Evolutionary conservation across 2,797 vertebrate species (phyloP), one percentile per base, ranked within the genome.

Genomic region (Atherinosoma microstoma): DNA sequence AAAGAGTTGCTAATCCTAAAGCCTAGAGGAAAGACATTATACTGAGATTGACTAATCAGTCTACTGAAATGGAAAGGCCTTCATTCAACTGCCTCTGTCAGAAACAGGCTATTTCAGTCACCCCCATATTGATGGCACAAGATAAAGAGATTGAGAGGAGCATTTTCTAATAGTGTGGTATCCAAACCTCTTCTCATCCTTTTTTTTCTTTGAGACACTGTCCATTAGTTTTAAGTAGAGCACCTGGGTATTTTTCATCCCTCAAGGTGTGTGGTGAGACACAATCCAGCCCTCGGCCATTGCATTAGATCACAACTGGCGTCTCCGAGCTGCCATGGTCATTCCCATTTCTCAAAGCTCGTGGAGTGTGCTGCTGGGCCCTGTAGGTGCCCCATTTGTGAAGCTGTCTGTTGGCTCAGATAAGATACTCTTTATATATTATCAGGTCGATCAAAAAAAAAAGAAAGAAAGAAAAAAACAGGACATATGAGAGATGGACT

Each of bases 191-290:
- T 61, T 80, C 62, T 74, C 36, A 58, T 84, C 75, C 82, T 87
- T 78, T 77, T 64, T 75, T 82, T 89, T 93, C 90, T 90, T 79
- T 0, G 80, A 89, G 91, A 94, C 91, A 89, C 87, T 84, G 88
- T 91, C 92, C 91, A 94, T 95, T 95, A 93, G 90, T 95, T 93
- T 86, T 89, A 91, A 93, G 91, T 88, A 87, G 90, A 88, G 84
- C 84, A 66, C 64, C 20, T 56, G 83, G 86, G 85, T 87, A 90
- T 94, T 93, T 93, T 91, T 94, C 89, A 94, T 93, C 88, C 92
- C 91, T 94, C 91, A 93, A 93, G 93, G 94, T 93, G 92, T 89
- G 63, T 85, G 32, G 84, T 63, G 67, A 91, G 94, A 94, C 93
- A 93, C 91, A 71, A 85, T 90, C 87, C 91, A 92, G 89, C 92